Percentiles rank a stretch among this genome's conserved stretches.
Conservation (phyloP, 2,797 vertebrate genomes). For the Chiroxiphia lanceolata region DNA sequence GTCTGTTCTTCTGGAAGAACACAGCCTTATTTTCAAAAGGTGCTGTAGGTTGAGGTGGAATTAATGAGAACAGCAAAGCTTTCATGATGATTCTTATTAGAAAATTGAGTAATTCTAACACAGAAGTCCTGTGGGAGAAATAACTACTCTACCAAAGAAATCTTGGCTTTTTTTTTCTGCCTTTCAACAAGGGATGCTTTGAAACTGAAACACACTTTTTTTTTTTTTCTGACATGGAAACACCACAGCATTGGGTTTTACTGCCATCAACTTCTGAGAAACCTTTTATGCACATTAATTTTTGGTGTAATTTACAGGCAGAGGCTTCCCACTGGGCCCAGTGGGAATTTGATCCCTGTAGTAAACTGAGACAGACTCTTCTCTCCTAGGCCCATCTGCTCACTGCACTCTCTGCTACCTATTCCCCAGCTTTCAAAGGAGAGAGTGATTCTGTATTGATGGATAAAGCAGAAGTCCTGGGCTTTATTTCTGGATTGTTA, state of each 20-base stretch:
- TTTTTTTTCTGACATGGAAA: not conserved
- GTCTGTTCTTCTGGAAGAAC: not conserved
- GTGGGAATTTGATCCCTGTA: not conserved
- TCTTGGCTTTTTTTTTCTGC: not conserved
- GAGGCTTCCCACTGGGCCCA: not conserved
- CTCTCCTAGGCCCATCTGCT: not conserved
- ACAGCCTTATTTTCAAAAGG: not conserved
- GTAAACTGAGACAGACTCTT: not conserved
- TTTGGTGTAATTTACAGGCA: not conserved
- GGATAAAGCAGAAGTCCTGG: not conserved
- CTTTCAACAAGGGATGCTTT: not conserved
- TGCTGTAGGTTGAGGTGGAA: not conserved
- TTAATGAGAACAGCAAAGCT: slow-evolving; percentile 13
- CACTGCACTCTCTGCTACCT: not conserved
- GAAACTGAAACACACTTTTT: not conserved
- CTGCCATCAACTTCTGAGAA: not conserved
- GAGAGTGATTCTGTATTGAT: not conserved
- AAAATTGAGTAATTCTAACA: slow-evolving; percentile 8
- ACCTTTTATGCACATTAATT: slow-evolving; percentile 32
- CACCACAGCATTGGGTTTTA: not conserved
- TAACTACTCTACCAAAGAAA: not conserved
- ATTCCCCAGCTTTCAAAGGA: not conserved
- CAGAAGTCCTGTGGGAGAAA: not conserved
- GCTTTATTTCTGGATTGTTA: not conserved
- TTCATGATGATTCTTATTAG: slow-evolving; percentile 18